Evolutionary conservation across 2,888 invertebrate species (phyloP), one percentile per base, ranked within the genome.

Genomic region (Dolichomitus sp.): DNA sequence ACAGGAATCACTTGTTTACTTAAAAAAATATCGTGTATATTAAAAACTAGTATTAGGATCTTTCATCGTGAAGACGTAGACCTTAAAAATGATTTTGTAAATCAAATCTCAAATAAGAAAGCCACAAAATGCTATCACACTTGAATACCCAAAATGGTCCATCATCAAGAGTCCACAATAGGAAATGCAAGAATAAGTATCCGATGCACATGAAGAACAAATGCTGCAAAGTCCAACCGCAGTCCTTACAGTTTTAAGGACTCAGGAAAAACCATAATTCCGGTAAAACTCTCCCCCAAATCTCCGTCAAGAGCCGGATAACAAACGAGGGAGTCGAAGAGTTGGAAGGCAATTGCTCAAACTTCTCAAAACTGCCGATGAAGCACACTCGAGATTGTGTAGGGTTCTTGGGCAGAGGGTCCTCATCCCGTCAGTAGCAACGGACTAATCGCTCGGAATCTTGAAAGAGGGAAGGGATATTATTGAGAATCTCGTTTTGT

Each of bases 341-440:
- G 50, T 27, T 17, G 11, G n/a, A 68, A 65, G 63, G 33, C 52
- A 68, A 82, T 74, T 73, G 77, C 78, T 82, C 76, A 81, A 72
- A 76, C 30, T 70, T 50, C 68, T 76, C 61, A 68, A 73, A 81
- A 81, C 69, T 77, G 75, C 69, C 77, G 59, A 81, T 72, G 59
- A 81, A 80, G 59, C 57, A 30, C 63, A 69, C 40, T 66, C 37
- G 37, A 73, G 54, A 57, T 75, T 59, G 65, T 75, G 48, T 33
- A 14, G 57, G 59, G 69, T 69, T n/a, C 75, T 50, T 68, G 52
- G 6, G 12, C 63, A 33, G 66, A 70, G 70, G 77, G 19, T 59
- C 48, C 65, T 70, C 45, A 54, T 48, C 45, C 42, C 61, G 66
- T 59, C 66, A 14, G 59, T 54, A 59, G 23, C 54, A 37, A 27